These are phyloP conservation scores for Abrostola tripartita DNA, from an alignment of 2,888 invertebrate genomes.

Conservation along the genomic window DNA sequence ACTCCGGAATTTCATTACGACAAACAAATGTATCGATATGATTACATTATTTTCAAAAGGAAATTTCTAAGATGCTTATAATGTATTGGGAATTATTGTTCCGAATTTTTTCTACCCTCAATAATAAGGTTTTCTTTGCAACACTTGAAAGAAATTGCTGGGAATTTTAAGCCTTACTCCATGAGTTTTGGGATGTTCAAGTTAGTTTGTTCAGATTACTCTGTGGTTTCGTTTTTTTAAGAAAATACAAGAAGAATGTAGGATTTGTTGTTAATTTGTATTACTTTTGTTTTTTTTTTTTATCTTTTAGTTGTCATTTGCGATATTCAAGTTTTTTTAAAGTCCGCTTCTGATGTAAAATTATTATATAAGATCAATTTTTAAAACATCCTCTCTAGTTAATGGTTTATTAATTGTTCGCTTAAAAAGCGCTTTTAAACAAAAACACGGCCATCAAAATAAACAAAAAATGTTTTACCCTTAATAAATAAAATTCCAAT, in stretches of 20 bases:
- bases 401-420: no score
- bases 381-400: background rate
- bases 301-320: slow-evolving; percentile 28
- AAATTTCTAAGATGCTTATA: slow-evolving; percentile 55
- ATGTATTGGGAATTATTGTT: slow-evolving; percentile 58
- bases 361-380: slow-evolving; percentile 36
- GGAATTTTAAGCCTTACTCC: slow-evolving; percentile 40
- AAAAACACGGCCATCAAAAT: no score
- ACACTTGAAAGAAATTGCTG: slow-evolving; percentile 37
- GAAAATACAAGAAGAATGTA: slow-evolving; percentile 32
- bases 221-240: slow-evolving; percentile 23
- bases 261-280: slow-evolving; percentile 42
- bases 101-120: slow-evolving; percentile 37
- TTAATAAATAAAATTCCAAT: background rate
- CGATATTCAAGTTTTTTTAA: slow-evolving; percentile 24
- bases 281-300: slow-evolving; percentile 23
- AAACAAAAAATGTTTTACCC: background rate
- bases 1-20: slow-evolving; percentile 51
- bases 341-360: slow-evolving; percentile 14
- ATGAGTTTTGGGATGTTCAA: slow-evolving; percentile 50
- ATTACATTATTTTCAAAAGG: slow-evolving; percentile 44
- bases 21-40: slow-evolving; percentile 50
- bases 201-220: slow-evolving; percentile 40
- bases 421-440: no score
- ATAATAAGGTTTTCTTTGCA: slow-evolving; percentile 50